phyloP scores from a whole-genome alignment of 2,888 invertebrate species.

The Amphipyra tragopoginis region DNA sequence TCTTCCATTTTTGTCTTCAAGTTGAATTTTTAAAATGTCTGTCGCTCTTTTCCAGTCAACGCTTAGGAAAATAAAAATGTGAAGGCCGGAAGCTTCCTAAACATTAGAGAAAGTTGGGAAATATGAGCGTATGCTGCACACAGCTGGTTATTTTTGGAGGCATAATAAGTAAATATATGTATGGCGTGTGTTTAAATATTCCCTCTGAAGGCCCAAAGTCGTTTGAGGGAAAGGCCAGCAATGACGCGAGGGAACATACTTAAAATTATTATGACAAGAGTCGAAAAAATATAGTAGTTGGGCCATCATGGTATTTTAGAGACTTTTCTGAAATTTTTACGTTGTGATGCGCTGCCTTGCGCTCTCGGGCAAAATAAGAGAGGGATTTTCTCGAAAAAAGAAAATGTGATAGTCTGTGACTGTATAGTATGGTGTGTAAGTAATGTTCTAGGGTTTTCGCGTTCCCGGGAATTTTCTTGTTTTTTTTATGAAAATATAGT shows the following conservation, averaged over 20 bases:
- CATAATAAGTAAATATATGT: not conserved
- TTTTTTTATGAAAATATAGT: too few relatives aligned
- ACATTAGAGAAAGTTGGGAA: not conserved
- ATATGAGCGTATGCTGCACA: not conserved
- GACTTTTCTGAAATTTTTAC: too few relatives aligned
- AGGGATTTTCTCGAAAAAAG: too few relatives aligned
- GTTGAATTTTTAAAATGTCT: not conserved
- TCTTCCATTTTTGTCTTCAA: slow-evolving; percentile 1
- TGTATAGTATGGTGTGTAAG: too few relatives aligned
- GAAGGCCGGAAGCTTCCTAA: not conserved
- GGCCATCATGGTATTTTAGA: too few relatives aligned
- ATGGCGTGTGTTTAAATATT: not conserved
- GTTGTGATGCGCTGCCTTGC: too few relatives aligned
- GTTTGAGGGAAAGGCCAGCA: not conserved
- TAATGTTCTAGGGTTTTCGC: too few relatives aligned
- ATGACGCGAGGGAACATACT: not conserved
- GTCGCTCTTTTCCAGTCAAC: not conserved
- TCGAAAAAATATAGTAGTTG: too few relatives aligned
- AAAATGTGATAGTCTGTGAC: too few relatives aligned
- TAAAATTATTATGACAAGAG: too few relatives aligned
- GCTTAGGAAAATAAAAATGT: not conserved
- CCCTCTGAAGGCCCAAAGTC: not conserved
- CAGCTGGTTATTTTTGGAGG: not conserved
- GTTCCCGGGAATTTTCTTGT: too few relatives aligned
- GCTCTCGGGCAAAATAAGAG: too few relatives aligned